A percentile compares a stretch with the other conserved stretches of the same genome.
These are phyloP conservation scores for Lycophotia porphyrea DNA, from an alignment of 2,888 invertebrate genomes.

Conservation along the genomic window DNA sequence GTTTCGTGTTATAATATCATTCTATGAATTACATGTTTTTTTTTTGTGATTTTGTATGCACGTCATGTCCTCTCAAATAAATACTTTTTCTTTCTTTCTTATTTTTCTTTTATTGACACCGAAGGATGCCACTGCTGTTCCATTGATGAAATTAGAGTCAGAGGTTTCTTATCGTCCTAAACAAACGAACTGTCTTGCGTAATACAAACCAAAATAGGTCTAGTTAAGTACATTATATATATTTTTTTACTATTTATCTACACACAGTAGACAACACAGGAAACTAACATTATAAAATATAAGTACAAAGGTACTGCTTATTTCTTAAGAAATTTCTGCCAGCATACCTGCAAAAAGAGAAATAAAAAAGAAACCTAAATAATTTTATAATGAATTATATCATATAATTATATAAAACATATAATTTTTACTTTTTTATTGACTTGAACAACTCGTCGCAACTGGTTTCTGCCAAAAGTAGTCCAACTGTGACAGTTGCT, in stretches of 20 bases:
- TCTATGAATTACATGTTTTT: not conserved
- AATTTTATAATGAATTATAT: too few species aligned
- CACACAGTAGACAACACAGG: too few species aligned
- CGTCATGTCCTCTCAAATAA: not conserved
- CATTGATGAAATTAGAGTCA: not conserved
- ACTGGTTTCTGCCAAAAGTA: not conserved
- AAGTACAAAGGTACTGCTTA: too few species aligned
- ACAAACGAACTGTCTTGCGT: not conserved
- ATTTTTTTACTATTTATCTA: too few species aligned
- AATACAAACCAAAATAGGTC: not conserved
- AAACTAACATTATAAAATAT: too few species aligned
- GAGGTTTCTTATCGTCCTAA: not conserved
- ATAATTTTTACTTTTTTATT: not conserved
- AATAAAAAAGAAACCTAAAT: too few species aligned
- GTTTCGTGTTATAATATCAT: not conserved
- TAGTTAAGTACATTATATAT: not conserved
- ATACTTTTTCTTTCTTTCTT: not conserved
- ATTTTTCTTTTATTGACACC: not conserved
- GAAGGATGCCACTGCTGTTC: not conserved
- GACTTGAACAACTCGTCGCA: not conserved
- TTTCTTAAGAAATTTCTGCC: too few species aligned
- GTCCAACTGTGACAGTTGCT: constrained; percentile 74
- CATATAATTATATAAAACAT: too few species aligned
- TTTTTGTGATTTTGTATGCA: not conserved
- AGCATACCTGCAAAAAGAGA: too few species aligned